These are phyloP conservation scores for Micropoecilia bifurca DNA, from an alignment of 2,797 vertebrate species.

Conservation along the genomic window DNA sequence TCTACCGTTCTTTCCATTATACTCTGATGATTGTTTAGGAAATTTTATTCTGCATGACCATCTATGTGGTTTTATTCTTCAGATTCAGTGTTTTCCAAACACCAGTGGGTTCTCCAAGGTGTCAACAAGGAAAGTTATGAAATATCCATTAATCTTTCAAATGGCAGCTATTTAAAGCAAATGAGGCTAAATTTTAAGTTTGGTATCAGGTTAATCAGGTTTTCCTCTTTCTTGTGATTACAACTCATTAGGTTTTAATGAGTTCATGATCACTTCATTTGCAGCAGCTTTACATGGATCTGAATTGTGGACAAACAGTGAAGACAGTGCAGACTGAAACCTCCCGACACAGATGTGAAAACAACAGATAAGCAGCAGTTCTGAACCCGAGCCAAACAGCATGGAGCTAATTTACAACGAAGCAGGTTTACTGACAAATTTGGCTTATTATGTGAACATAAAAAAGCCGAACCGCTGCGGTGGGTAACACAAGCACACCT, in stretches of 20 bases:
- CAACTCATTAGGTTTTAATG: neutral
- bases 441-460: neutral
- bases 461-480: neutral
- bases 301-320: neutral
- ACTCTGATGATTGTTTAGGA: neutral
- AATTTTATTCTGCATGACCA: neutral
- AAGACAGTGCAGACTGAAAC: neutral
- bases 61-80: neutral
- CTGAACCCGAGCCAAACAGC: neutral
- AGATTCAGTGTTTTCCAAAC: neutral
- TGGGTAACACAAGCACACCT: neutral
- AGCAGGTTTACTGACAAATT: neutral
- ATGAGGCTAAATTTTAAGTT: neutral
- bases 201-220: neutral
- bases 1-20: neutral
- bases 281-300: neutral
- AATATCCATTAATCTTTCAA: neutral
- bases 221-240: neutral
- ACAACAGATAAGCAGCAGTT: neutral
- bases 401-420: neutral
- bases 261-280: constrained; percentile 7
- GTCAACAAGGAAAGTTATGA: neutral
- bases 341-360: neutral
- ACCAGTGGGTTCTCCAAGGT: neutral
- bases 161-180: neutral